Percentiles rank a stretch among this genome's conserved stretches.
Evolutionary conservation across 2,797 vertebrate genomes (phyloP).

Genomic region (Limosa lapponica): DNA sequence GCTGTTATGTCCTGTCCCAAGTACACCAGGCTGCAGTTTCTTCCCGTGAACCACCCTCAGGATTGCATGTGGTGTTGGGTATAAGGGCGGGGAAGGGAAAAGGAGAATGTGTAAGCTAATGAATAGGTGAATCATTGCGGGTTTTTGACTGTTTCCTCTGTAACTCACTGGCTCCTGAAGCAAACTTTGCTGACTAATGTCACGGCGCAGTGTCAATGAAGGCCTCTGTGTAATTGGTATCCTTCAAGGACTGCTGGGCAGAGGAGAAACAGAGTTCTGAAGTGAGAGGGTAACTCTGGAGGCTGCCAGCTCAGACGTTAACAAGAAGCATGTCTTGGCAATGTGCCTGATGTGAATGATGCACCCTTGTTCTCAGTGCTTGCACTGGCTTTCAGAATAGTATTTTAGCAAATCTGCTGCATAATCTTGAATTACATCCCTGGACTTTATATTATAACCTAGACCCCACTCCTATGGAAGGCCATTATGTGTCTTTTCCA

Average conservation of each 20-base stretch:
- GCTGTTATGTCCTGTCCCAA: not conserved
- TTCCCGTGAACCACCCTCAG: not conserved
- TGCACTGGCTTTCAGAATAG: not conserved
- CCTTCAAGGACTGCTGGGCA: not conserved
- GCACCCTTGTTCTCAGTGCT: not conserved
- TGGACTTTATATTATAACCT: not conserved
- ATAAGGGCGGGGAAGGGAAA: not conserved
- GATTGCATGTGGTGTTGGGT: not conserved
- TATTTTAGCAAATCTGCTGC: not conserved
- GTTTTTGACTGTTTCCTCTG: not conserved
- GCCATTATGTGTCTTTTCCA: not conserved
- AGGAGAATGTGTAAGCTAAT: not conserved
- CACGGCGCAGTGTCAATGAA: not conserved
- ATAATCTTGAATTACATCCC: not conserved
- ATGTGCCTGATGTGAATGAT: not conserved
- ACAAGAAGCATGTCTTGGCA: not conserved
- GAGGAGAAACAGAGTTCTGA: not conserved
- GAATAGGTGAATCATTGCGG: not conserved
- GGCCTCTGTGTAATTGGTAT: not conserved
- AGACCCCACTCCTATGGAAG: not conserved
- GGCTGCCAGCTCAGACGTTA: not conserved
- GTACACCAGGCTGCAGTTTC: not conserved
- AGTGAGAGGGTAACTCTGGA: not conserved
- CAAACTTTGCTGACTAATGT: conserved; percentile 27
- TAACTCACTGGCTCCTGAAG: not conserved